Conservation (phyloP, 1,140 invertebrate genomes). For the Cotesia chilonis region DNA sequence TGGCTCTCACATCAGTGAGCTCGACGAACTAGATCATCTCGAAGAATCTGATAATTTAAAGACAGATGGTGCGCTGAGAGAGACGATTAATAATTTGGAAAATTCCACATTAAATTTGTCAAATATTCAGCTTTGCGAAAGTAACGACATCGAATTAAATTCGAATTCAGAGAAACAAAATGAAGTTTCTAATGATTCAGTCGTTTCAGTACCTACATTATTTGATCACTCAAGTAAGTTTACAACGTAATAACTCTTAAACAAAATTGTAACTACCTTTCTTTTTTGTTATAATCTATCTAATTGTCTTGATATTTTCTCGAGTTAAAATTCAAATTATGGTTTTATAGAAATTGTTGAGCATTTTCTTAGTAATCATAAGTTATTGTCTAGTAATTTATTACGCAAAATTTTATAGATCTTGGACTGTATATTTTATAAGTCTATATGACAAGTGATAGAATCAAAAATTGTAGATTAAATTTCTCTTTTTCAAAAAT, state of each 20-base stretch:
- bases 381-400: not conserved
- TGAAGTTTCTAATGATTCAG: not conserved
- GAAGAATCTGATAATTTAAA: not conserved
- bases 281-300: too few species aligned
- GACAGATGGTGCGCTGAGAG: too few species aligned
- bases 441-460: not conserved
- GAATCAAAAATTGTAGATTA: not conserved
- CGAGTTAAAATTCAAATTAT: too few species aligned
- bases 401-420: not conserved
- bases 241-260: not conserved
- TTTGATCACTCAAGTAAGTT: not conserved
- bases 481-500: not conserved
- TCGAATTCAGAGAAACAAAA: not conserved
- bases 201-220: not conserved
- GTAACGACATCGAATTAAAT: not conserved
- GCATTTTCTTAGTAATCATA: slow-evolving; percentile 1
- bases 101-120: too few species aligned
- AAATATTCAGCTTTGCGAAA: not conserved
- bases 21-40: not conserved
- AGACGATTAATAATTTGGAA: too few species aligned
- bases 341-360: too few species aligned
- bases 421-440: not conserved
- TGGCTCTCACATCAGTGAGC: slow-evolving; percentile 1
- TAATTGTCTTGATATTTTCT: too few species aligned
- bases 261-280: too few species aligned